phyloP scores from a whole-genome alignment of 2,113 vertebrate genomes.

The Syrmaticus mikado region DNA sequence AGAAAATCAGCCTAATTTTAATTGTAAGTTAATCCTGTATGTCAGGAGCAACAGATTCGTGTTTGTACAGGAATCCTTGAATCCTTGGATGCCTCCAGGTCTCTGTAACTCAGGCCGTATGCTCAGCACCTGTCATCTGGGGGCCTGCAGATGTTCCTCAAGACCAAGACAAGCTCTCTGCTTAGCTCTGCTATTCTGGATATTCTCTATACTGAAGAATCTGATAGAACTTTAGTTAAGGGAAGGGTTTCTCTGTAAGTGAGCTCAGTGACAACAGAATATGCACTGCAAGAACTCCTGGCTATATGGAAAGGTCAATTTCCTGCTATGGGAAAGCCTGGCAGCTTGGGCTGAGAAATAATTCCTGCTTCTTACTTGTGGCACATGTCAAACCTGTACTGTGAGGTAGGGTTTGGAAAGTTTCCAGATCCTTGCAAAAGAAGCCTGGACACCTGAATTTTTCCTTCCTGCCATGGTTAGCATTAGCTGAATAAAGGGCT shows the following conservation, averaged over 20 bases:
- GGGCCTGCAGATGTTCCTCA: not conserved
- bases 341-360: not conserved
- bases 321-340: not conserved
- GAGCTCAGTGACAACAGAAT: not conserved
- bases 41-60: accelerated
- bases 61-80: accelerated
- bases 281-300: not conserved
- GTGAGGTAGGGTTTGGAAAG: not conserved
- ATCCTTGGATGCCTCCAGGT: not conserved
- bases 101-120: not conserved
- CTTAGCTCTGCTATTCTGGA: not conserved
- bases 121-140: not conserved
- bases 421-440: not conserved
- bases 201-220: not conserved
- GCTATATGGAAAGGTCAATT: not conserved
- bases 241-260: not conserved
- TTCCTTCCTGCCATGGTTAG: not conserved
- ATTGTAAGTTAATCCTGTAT: not conserved
- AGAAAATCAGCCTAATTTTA: not conserved
- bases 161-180: not conserved
- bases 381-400: not conserved
- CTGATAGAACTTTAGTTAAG: not conserved
- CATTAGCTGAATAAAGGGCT: not conserved
- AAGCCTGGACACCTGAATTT: not conserved
- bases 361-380: not conserved